These are phyloP conservation scores for Sipha maydis DNA, from an alignment of 2,888 invertebrate genomes.

Conservation along the genomic window DNA sequence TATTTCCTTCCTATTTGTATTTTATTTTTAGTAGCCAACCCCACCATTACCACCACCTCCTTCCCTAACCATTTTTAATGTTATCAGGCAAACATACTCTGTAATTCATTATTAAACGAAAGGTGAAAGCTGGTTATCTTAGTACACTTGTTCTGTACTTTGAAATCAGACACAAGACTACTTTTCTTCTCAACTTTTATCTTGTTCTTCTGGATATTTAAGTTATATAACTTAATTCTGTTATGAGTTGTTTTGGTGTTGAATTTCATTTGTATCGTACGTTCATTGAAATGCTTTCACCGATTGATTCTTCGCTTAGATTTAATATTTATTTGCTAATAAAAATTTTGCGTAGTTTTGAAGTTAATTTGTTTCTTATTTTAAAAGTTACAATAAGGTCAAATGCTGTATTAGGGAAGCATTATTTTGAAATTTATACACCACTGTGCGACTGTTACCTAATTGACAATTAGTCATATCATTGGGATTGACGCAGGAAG, in stretches of 20 bases:
- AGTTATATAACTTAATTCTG: conserved; percentile 38
- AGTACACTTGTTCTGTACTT: neutral
- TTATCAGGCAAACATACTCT: neutral
- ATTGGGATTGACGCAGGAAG: conserved; percentile 31
- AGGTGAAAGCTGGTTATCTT: conserved; percentile 50
- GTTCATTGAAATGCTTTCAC: conserved; percentile 31
- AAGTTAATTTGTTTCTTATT: conserved; percentile 12
- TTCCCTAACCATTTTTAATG: neutral
- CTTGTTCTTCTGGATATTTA: conserved; percentile 38
- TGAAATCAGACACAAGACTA: conserved; percentile 36
- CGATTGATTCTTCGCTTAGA: conserved; percentile 6
- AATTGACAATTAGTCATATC: conserved; percentile 53
- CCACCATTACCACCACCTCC: neutral
- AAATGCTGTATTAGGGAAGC: neutral
- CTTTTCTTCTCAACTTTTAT: conserved; percentile 8
- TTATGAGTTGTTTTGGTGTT: conserved; percentile 12
- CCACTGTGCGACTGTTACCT: conserved; percentile 22
- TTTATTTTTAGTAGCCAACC: conserved; percentile 2
- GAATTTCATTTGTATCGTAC: neutral
- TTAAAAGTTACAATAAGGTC: conserved; percentile 14
- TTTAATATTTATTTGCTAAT: neutral
- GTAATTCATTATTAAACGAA: conserved; percentile 42
- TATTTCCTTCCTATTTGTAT: too few relatives aligned
- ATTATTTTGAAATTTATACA: conserved; percentile 45
- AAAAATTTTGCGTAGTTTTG: neutral